Evolutionary conservation across 1,140 invertebrate genomes (phyloP), one percentile per base, ranked within the genome.

Genomic region (Neuroterus valhalla): DNA sequence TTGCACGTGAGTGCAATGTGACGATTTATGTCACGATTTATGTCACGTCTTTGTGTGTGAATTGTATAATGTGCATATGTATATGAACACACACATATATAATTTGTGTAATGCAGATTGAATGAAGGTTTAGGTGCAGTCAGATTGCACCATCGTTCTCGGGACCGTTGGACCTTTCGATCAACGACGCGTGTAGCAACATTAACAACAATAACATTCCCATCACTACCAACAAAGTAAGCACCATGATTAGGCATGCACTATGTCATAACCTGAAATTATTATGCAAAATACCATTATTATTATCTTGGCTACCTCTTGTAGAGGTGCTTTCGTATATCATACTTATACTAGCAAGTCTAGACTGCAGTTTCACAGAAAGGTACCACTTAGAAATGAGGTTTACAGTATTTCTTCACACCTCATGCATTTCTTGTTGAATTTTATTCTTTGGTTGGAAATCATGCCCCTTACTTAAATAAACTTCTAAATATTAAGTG

Each of bases 81-180:
- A 46, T 46, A 46, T 46, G 17, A 46, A 46, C n/a, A 31, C 8
- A 62, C 14, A 62, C 4, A 23, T 62, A 62, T 62, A 62, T 11
- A 62, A 14, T 23, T 69, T 69, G 43, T 46, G 68, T 48, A 69
- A 69, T 45, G 19, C 44, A 46, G 21, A 46, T 23, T 70, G 68
- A 70, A 70, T 70, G 68, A 31, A 48, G 43, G 68, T 48, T 44
- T 70, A 70, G 68, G 68, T 70, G 68, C 68, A 70, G 66, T 70
- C 15, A 70, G 3, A 48, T 70, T 70, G 68, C 68, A 46, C 21
- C 2, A 66, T 62, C 55, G 31, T 55, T 8, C 31, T n/a, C 15
- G 23, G 14, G 52, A 31, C 21, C 26, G 55, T 62, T 62, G 55
- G 55, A 62, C 55, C 55, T 62, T 62, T 62, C 55, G 55, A 48